These are phyloP conservation scores for Cheilinus undulatus DNA, from an alignment of 2,113 vertebrate species.

Conservation along the genomic window DNA sequence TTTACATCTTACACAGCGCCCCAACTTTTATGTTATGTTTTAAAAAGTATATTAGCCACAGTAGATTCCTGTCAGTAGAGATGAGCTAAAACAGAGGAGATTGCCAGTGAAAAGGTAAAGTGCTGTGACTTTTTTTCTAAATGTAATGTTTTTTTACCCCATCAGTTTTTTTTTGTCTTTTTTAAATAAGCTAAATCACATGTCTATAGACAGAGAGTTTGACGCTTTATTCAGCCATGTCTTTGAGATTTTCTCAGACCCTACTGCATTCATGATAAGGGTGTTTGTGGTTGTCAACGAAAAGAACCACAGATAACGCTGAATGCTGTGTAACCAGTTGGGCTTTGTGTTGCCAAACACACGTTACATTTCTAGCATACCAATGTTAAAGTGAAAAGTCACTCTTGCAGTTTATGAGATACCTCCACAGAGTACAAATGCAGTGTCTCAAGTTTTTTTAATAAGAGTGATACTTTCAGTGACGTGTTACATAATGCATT, in stretches of 20 bases:
- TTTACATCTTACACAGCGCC: no score
- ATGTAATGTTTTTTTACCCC: no score
- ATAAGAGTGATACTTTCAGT: not conserved
- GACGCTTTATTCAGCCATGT: not conserved
- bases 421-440: not conserved
- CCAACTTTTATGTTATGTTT: no score
- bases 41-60: no score
- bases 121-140: no score
- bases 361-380: conserved; percentile 50
- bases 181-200: no score
- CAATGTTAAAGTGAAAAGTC: not conserved
- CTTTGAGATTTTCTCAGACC: not conserved
- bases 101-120: no score
- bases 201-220: no score
- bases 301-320: not conserved
- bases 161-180: no score
- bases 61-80: no score
- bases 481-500: not conserved
- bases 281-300: not conserved
- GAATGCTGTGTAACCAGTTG: conserved; percentile 80
- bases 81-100: no score
- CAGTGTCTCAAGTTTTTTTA: conserved; percentile 18
- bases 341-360: not conserved
- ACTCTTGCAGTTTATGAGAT: not conserved
- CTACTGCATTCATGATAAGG: not conserved